Base-by-base conservation (phyloP, 2,888 invertebrate genomes). In the Drosophila kanekoi region DNA sequence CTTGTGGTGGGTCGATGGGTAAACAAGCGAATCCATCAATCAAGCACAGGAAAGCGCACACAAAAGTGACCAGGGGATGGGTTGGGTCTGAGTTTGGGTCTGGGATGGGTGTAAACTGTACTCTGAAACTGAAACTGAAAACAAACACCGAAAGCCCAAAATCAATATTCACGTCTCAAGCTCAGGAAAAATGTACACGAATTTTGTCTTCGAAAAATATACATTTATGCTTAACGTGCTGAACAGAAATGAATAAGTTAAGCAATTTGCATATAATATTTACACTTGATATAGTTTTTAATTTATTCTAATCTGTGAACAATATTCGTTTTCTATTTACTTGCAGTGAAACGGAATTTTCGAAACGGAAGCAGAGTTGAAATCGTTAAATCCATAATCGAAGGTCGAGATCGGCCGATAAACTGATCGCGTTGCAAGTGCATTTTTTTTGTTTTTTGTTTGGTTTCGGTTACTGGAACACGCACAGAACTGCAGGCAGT, bases 21-120 rank as follows among this genome's bases (percentile, higher is more conserved):
- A 89, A 87, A 90, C 77, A 89, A 79, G 85, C 67, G 69, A 79
- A 81, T 77, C 79, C 79, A 86, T 86, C 89, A 86, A 86, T 86
- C 86, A 86, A 74, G 60, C 81, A 66, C 79, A 81, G 66, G 79
- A 71, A 80, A 86, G 62, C 67, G 69, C 78, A 73, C 73, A 77
- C 74, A 83, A 87, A 83, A 87, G 82, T 87, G 89, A 87, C 81
- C 89, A 83, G 6, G 11, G 56, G 14, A 10, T 3, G 35, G n/a
- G n/a, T n/a, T 13, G 10, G 11, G 13, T n/a, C 1, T 5, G 20
- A 9, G 13, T 5, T 28, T 8, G 8, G 28, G 28, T 28, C 28
- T 20, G 23, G 14, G 10, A n/a, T 40, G 48, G 28, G 41, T 14
- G 32, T 11, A 32, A 49, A n/a, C 20, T 11, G 32, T 48, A 20